Percentiles rank a stretch among this genome's conserved stretches.
Evolutionary conservation across 2,888 invertebrate genomes (phyloP).

Genomic region (Colostygia pectinataria): DNA sequence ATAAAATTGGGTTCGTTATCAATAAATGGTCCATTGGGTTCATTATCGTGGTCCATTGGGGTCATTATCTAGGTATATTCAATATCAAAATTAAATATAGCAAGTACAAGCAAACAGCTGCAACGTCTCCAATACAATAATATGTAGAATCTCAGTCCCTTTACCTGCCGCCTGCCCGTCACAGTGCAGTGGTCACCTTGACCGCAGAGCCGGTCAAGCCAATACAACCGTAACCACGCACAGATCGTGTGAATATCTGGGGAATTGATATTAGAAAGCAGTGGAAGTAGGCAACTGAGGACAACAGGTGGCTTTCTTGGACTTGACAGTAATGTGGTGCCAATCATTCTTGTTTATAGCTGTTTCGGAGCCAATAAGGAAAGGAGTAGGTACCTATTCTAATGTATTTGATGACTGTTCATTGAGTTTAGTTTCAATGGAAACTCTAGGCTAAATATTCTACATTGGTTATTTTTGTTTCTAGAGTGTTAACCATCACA

Average conservation of each 20-base stretch:
- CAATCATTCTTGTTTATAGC: slow-evolving; percentile 11
- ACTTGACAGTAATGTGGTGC: slow-evolving; percentile 5
- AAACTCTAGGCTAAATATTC: too few relatives aligned
- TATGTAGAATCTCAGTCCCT: slow-evolving; percentile 12
- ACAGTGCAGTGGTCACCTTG: slow-evolving; percentile 55
- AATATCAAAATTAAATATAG: too few relatives aligned
- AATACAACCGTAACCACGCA: slow-evolving; percentile 20
- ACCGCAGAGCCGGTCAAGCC: slow-evolving; percentile 52
- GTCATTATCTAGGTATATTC: too few relatives aligned
- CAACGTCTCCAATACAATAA: slow-evolving; percentile 2
- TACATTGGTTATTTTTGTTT: too few relatives aligned
- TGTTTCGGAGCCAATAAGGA: too few relatives aligned
- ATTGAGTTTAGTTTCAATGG: too few relatives aligned
- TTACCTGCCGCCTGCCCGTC: slow-evolving; percentile 40
- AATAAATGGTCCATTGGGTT: too few relatives aligned
- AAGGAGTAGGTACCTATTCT: too few relatives aligned
- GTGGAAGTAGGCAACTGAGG: slow-evolving; percentile 35
- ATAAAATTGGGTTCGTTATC: too few relatives aligned
- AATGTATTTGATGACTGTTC: too few relatives aligned
- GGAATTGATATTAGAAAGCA: slow-evolving; percentile 37
- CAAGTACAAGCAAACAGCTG: background rate
- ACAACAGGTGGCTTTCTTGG: slow-evolving; percentile 24
- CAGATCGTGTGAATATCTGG: slow-evolving; percentile 35
- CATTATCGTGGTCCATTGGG: too few relatives aligned
- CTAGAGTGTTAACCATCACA: too few relatives aligned